Base-by-base conservation (phyloP, 2,113 vertebrate genomes). In the Eira barbara region DNA sequence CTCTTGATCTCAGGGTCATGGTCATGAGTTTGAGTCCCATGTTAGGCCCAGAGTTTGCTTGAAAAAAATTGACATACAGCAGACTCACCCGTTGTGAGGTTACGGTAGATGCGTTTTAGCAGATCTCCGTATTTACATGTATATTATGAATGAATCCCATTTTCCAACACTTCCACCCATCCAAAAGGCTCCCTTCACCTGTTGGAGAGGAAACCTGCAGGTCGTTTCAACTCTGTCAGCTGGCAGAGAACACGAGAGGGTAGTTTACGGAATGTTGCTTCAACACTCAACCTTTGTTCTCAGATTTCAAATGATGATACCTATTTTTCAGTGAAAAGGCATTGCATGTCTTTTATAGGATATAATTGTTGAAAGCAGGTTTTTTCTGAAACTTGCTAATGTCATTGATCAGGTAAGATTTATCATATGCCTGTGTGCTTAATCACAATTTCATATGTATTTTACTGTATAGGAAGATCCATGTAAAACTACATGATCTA, bases 211-310 rank as follows among this genome's bases (percentile, higher is more conserved):
- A 81, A 47, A 18, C 5, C 29, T 10, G 47, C 20, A 2, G 1
- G 2, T 13, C 31, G 25, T 63, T 78, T n/a, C 4, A 7, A 61
- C 1, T 10, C 36, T 9, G 10, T 0, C 7, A 39, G 31, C 25
- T 12, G 29, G 20, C 3, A 42, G 69, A 23, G 36, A 84, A 89
- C 39, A 79, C 2, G 31, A 79, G 17, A 36, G 5, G 61, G 36
- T 5, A 15, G 10, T 27, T 61, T 89, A 73, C 59, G 39, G 27
- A 52, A 21, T 15, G 27, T 23, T 42, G 63, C 7, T 29, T 90
- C 73, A 83, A 74, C 84, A 79, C 17, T 67, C 45, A 74, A 59
- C 67, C 84, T 3, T 0, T 23, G 14, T 42, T 45, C 74, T 57
- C 27, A 42, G 49, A 55, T 52, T 67, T 89, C 59, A 47, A 36